Evolutionary conservation across 2,113 vertebrate genomes (phyloP).

Genomic region (Sinosuthora webbiana): DNA sequence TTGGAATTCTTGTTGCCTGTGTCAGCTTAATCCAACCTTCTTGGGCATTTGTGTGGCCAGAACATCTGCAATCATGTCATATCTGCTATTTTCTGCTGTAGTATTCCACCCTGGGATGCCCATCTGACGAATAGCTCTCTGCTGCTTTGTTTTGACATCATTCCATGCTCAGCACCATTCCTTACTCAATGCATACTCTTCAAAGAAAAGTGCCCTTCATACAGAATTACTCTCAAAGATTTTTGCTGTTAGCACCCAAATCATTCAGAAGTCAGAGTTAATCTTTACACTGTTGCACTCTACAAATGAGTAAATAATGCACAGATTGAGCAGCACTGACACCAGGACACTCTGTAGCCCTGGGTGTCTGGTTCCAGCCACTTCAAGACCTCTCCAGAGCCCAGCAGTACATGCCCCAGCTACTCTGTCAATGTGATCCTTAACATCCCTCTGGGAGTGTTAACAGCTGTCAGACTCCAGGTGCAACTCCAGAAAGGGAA

Average conservation of each 20-base stretch:
- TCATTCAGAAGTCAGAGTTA: not conserved
- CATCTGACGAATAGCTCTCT: not conserved
- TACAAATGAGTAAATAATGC: not conserved
- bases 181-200: not conserved
- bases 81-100: not conserved
- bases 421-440: not conserved
- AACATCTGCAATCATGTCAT: not conserved
- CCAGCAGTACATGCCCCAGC: not conserved
- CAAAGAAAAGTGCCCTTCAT: not conserved
- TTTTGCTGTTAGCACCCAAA: not conserved
- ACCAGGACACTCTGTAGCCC: not conserved
- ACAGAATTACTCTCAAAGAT: not conserved
- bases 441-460: not conserved
- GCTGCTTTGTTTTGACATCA: not conserved
- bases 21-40: not conserved
- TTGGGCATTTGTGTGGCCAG: not conserved
- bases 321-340: accelerated
- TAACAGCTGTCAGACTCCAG: not conserved
- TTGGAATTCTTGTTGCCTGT: not conserved
- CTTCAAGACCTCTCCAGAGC: not conserved
- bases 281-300: not conserved
- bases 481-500: not conserved
- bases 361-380: not conserved
- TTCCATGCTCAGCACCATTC: not conserved
- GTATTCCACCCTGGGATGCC: not conserved